Percentiles rank a stretch among this genome's conserved stretches.
phyloP scores from a whole-genome alignment of 2,113 vertebrate species.

The Brachyhypopomus occidentalis region DNA sequence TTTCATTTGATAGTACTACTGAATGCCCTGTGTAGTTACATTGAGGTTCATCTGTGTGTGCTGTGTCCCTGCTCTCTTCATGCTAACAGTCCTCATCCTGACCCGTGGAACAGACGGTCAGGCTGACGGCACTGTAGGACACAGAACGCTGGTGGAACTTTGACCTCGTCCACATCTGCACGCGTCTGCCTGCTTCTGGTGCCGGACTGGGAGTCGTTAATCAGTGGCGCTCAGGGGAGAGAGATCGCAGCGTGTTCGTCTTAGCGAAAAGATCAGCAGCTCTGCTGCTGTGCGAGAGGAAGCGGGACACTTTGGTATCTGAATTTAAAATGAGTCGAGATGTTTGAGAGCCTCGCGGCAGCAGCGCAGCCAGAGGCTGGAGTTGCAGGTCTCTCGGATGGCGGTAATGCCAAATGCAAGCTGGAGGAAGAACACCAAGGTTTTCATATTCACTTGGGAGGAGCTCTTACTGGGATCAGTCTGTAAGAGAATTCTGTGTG shows the following conservation, averaged over 20 bases:
- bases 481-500: background rate
- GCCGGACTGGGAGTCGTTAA: conserved; percentile 57
- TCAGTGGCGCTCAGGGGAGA: conserved; percentile 46
- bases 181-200: conserved; percentile 39
- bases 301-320: too few relatives aligned
- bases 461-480: background rate
- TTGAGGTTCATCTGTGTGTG: too few relatives aligned
- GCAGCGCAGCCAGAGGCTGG: too few relatives aligned
- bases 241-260: conserved; percentile 25
- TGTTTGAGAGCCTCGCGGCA: too few relatives aligned
- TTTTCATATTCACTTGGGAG: background rate
- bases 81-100: conserved; percentile 10
- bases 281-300: background rate
- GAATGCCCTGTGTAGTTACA: too few relatives aligned
- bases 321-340: too few relatives aligned
- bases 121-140: conserved; percentile 21
- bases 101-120: conserved; percentile 14
- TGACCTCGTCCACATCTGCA: conserved; percentile 42
- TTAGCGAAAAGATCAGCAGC: conserved; percentile 18
- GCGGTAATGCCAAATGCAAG: too few relatives aligned
- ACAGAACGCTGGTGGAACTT: conserved; percentile 16
- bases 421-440: background rate
- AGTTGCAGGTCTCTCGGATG: too few relatives aligned
- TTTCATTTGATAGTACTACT: too few relatives aligned
- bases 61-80: background rate